phyloP scores from a whole-genome alignment of 2,113 vertebrate genomes.

The Brachionichthys hirsutus region DNA sequence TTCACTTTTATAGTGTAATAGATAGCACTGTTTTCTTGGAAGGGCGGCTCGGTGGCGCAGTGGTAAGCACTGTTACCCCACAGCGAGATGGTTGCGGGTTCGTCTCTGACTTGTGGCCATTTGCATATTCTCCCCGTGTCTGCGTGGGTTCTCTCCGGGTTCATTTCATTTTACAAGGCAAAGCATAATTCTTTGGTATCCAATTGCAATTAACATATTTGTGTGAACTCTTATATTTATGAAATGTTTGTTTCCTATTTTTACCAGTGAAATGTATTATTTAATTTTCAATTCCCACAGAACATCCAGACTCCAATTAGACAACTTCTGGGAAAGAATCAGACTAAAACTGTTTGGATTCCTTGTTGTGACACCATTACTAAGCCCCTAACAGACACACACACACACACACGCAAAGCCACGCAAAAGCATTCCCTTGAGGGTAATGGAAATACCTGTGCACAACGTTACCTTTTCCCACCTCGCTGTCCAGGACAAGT shows the following conservation, averaged over 20 bases:
- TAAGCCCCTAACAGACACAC: constrained; percentile 33
- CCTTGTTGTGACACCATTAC: constrained; percentile 78
- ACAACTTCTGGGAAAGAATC: constrained; percentile 14
- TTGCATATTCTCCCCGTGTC: too few relatives aligned
- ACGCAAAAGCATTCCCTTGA: constrained; percentile 36
- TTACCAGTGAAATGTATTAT: neutral
- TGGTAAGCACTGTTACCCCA: too few relatives aligned
- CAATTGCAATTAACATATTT: too few relatives aligned
- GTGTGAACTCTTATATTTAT: too few relatives aligned
- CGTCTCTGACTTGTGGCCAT: too few relatives aligned
- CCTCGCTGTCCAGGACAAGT: constrained; percentile 51
- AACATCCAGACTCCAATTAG: neutral
- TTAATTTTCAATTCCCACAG: neutral
- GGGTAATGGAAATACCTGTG: constrained; percentile 55
- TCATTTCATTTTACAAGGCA: too few relatives aligned
- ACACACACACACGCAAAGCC: constrained; percentile 31
- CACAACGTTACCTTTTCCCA: constrained; percentile 52
- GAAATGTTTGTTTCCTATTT: neutral
- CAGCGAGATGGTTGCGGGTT: too few relatives aligned
- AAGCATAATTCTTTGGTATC: too few relatives aligned
- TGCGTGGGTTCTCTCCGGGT: too few relatives aligned
- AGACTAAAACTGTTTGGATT: constrained; percentile 62
- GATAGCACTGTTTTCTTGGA: too few relatives aligned
- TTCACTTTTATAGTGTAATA: neutral
- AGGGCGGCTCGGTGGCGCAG: too few relatives aligned